These are phyloP conservation scores for Eunapius fragilis DNA, from an alignment of 37 sponge, comb jelly and placozoan genomes.

Conservation along the genomic window DNA sequence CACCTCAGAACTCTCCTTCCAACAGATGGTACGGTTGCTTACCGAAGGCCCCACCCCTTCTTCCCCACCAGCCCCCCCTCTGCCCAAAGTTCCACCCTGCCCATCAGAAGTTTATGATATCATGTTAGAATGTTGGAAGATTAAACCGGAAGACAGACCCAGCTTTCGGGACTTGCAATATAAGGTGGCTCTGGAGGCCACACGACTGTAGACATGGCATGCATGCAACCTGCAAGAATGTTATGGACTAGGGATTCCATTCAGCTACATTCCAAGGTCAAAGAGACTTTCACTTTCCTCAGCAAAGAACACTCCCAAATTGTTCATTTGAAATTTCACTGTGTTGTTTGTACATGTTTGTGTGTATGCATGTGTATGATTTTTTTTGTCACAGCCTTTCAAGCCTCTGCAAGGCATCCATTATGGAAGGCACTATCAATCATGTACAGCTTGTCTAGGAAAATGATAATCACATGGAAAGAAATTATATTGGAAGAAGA, in stretches of 20 bases:
- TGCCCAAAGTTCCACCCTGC: conserved; percentile 3
- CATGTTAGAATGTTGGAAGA: conserved; percentile 49
- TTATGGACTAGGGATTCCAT: neutral
- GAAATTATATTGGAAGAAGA: too few relatives aligned
- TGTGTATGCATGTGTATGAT: neutral
- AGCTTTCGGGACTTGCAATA: conserved; percentile 22
- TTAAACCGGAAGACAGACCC: conserved; percentile 42
- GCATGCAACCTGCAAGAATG: too few relatives aligned
- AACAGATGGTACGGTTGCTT: neutral
- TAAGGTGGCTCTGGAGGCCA: neutral
- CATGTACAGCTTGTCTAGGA: too few relatives aligned
- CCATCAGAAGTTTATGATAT: conserved; percentile 22
- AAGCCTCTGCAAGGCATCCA: too few relatives aligned
- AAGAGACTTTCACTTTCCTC: neutral
- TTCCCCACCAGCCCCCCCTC: neutral
- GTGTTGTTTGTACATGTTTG: neutral
- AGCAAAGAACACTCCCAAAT: neutral
- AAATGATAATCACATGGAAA: too few relatives aligned
- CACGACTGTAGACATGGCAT: too few relatives aligned
- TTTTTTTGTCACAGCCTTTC: too few relatives aligned
- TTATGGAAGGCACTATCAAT: too few relatives aligned
- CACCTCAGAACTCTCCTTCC: neutral
- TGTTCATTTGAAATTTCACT: neutral
- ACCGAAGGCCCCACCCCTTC: too few relatives aligned
- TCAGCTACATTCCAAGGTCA: neutral